Evolutionary conservation across 2,797 vertebrate genomes (phyloP).

Genomic region (Acropternis orthonyx): DNA sequence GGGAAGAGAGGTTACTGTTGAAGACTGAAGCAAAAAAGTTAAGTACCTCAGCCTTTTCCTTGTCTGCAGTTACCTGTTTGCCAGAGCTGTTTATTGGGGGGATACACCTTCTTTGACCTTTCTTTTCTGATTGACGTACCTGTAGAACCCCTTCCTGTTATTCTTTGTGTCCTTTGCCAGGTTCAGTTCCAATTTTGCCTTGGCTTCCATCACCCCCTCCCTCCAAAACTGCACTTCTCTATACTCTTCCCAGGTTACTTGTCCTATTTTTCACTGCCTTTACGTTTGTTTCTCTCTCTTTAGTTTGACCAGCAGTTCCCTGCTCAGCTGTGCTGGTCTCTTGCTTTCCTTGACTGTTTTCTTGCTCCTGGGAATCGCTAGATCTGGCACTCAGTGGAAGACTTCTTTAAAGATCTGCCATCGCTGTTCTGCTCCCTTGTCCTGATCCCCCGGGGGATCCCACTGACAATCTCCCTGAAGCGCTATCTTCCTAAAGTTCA

Average conservation of each 20-base stretch:
- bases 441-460: neutral
- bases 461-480: neutral
- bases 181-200: neutral
- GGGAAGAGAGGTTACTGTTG: neutral
- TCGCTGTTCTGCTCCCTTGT: neutral
- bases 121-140: neutral
- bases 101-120: neutral
- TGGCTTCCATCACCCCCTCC: neutral
- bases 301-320: neutral
- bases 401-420: neutral
- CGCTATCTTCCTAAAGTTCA: neutral
- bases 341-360: neutral
- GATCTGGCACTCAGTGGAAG: neutral
- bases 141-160: neutral
- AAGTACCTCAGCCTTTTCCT: neutral
- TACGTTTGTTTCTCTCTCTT: neutral
- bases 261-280: neutral
- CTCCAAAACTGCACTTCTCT: neutral
- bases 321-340: neutral
- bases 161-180: neutral
- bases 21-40: neutral
- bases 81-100: neutral
- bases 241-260: neutral
- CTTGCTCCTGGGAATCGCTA: neutral
- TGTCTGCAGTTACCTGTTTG: neutral